Evolutionary conservation across 2,797 vertebrate species (phyloP), one percentile per base, ranked within the genome.

Genomic region (Alauda arvensis): DNA sequence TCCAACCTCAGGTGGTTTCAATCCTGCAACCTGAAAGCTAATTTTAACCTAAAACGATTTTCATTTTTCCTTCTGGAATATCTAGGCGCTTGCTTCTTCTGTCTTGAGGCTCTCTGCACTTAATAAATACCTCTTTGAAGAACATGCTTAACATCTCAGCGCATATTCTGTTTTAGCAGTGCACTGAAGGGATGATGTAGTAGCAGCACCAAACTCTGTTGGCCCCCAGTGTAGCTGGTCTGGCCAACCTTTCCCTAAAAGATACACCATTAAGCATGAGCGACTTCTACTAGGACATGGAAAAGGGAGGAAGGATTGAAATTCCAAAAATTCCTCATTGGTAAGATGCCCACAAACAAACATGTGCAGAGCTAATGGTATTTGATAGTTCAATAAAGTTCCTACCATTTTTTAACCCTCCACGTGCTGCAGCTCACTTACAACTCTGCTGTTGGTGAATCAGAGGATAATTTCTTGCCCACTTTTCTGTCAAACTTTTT

Each of bases 121-220:
- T 70, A 74, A 91, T 75, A 85, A 89, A 89, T 48, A 90, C 57
- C 48, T 93, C 59, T 75, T 76, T 63, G 83, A 53, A 91, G 87
- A 86, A 90, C 91, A 89, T 59, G 60, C 31, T 85, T 77, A 88
- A 62, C 28, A 60, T 49, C 71, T 75, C 76, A 71, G 60, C 40
- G 42, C 52, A 71, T 49, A 8, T 37, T 75, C 46, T 63, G 8
- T 55, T 91, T 49, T 26, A 89, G 68, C n/a, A 53, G 48, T 31
- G 43, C 52, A 57, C 42, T 61, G 60, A 78, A 46, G 43, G 25
- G 18, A 67, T 77, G 59, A 83, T 26, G 31, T 23, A 37, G 33
- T 14, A 75, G 62, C 23, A 91, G 43, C 71, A 80, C 14, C 72
- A 77, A 84, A 90, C 70, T n/a, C 31, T 65, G 60, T n/a, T 49